Evolutionary conservation across 2,888 invertebrate species (phyloP).

Genomic region (Athalia rosae): DNA sequence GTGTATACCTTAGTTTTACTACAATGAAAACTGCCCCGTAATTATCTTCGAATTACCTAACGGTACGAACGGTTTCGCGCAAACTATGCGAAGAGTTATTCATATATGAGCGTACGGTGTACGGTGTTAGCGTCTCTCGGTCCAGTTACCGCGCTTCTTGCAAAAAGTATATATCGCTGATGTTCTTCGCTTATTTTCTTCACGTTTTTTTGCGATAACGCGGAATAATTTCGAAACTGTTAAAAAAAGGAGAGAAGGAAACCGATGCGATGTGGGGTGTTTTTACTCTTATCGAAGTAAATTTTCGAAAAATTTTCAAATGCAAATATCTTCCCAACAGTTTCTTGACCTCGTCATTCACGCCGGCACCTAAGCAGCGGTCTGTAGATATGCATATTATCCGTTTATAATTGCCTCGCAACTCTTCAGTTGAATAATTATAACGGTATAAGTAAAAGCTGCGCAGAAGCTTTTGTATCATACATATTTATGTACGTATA

Average conservation of each 20-base stretch:
- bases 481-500: too few species aligned
- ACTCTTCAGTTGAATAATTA: conserved; percentile 22
- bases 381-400: not conserved
- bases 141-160: conserved; percentile 23
- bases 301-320: not conserved
- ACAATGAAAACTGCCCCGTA: not conserved
- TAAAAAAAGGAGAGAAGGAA: too few species aligned
- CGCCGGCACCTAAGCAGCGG: conserved; percentile 25
- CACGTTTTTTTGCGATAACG: not conserved
- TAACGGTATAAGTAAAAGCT: too few species aligned
- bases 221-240: too few species aligned
- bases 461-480: too few species aligned
- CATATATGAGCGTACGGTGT: conserved; percentile 2
- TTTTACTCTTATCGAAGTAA: not conserved
- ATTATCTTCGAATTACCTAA: conserved; percentile 27
- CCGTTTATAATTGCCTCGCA: conserved; percentile 19
- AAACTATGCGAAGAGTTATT: conserved; percentile 9
- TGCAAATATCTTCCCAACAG: conserved; percentile 45
- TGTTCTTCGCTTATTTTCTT: not conserved
- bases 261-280: too few species aligned
- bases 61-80: not conserved
- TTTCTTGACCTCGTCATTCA: conserved; percentile 48
- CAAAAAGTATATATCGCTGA: not conserved
- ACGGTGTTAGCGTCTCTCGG: not conserved
- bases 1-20: not conserved